phyloP scores from a whole-genome alignment of 2,113 vertebrate species.

The Saccopteryx bilineata region DNA sequence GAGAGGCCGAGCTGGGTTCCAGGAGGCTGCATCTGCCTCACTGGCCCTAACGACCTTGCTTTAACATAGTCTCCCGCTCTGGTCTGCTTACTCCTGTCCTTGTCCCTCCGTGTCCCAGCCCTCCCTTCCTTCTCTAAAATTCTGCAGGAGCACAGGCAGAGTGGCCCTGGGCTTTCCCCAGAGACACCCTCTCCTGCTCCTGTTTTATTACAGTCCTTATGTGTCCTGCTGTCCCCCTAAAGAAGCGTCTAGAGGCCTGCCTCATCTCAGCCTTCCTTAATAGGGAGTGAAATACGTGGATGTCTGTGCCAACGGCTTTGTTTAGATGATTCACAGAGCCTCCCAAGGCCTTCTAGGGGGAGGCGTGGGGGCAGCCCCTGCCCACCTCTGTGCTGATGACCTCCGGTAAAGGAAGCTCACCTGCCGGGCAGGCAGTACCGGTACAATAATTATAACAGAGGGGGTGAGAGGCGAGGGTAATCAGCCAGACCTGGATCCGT shows the following conservation, averaged over 20 bases:
- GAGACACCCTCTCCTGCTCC: background rate
- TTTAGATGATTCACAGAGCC: background rate
- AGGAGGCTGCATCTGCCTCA: background rate
- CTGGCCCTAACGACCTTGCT: background rate
- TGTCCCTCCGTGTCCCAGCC: background rate
- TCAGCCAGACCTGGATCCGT: background rate
- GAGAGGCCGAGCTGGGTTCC: background rate
- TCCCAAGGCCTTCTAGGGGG: background rate
- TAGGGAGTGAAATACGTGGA: conserved; percentile 22
- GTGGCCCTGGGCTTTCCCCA: background rate
- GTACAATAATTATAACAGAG: fast-evolving
- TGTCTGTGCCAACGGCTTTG: background rate
- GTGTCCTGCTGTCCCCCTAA: conserved; percentile 46
- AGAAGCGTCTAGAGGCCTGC: conserved; percentile 44
- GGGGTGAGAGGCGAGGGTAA: too few species aligned
- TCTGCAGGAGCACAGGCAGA: background rate
- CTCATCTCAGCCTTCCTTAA: conserved; percentile 37
- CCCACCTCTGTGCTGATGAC: background rate
- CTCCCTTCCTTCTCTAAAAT: background rate
- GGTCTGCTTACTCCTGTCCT: background rate
- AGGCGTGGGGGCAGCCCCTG: fast-evolving
- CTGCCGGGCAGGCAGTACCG: fast-evolving
- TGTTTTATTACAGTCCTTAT: background rate
- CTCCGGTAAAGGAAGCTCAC: background rate
- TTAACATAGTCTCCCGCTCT: fast-evolving